A percentile compares a stretch with the other conserved stretches of the same genome.
Evolutionary conservation across 2,113 vertebrate species (phyloP).

Genomic region (Hucho hucho): DNA sequence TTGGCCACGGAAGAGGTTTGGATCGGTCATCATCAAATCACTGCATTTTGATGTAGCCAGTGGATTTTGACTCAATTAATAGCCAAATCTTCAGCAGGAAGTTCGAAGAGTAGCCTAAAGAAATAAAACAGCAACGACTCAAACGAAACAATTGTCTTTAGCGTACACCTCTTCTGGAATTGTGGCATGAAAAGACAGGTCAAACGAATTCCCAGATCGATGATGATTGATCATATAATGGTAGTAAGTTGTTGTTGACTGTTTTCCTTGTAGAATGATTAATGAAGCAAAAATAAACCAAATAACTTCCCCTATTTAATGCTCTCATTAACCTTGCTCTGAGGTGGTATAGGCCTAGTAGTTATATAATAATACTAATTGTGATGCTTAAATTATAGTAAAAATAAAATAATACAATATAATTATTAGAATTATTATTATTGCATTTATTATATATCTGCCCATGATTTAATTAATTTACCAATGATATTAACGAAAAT

Average conservation of each 20-base stretch:
- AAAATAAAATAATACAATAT: not conserved
- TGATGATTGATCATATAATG: slow-evolving; percentile 65
- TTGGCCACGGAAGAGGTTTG: not conserved
- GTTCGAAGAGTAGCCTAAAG: not conserved
- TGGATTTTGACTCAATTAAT: not conserved
- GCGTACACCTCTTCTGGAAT: not conserved
- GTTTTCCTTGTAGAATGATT: slow-evolving; percentile 52
- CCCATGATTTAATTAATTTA: too few species aligned
- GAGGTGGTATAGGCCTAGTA: too few species aligned
- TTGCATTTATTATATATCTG: not conserved
- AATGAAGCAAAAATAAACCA: slow-evolving; percentile 40
- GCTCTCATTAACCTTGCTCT: too few species aligned
- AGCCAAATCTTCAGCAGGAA: not conserved
- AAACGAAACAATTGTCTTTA: not conserved
- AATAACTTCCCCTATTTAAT: not conserved
- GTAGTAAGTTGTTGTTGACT: slow-evolving; percentile 52
- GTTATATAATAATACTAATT: not conserved
- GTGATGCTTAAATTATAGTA: not conserved
- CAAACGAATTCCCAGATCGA: slow-evolving; percentile 58
- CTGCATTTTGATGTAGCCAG: not conserved
- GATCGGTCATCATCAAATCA: not conserved
- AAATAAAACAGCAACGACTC: not conserved
- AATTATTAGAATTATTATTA: not conserved
- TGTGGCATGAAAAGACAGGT: slow-evolving; percentile 28
- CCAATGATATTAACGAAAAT: not conserved